Base-by-base conservation (phyloP, 2,797 vertebrate species). In the Thalassophryne amazonica region DNA sequence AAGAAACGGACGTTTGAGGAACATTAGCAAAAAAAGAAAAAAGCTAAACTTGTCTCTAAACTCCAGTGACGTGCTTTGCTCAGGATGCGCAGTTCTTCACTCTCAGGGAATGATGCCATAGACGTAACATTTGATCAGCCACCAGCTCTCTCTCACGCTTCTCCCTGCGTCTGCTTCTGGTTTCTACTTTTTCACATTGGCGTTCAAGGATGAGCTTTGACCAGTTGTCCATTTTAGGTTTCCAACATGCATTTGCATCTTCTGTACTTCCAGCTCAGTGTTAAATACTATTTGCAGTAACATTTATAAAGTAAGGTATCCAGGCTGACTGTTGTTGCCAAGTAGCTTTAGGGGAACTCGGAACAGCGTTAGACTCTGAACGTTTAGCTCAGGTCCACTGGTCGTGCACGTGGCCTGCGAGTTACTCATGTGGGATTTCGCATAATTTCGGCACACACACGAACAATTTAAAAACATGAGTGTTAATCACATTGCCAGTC, bases 31-130 rank as follows among this genome's bases (percentile, higher is more conserved):
- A 18, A n/a, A 11, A 15, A 24, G 20, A 31, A 22, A 35, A 24
- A 32, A 45, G n/a, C n/a, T n/a, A n/a, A n/a, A n/a, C 32, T 9
- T 14, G 46, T 9, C 21, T 8, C 38, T 16, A 7, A 12, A 42
- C 54, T 60, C 20, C 63, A 68, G 59, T 76, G 69, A 75, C 76
- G 70, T 65, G 66, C 72, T 69, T 81, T 66, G 60, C 59, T 80
- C 53, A 59, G 68, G 55, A 60, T 76, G 79, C 58, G 66, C 69
- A 83, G 82, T 82, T 85, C 68, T 89, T 88, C 67, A 83, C 78
- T 88, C 89, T 92, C 91, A 92, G 91, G 91, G 89, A 91, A 88
- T 72, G 84, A 87, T 85, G 75, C 80, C 81, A 83, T 83, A 82
- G 84, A 86, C 78, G 81, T 73, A 65, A 86, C 76, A 76, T 85